Evolutionary conservation across 2,113 vertebrate species (phyloP).

Genomic region (Cephalopterus ornatus): DNA sequence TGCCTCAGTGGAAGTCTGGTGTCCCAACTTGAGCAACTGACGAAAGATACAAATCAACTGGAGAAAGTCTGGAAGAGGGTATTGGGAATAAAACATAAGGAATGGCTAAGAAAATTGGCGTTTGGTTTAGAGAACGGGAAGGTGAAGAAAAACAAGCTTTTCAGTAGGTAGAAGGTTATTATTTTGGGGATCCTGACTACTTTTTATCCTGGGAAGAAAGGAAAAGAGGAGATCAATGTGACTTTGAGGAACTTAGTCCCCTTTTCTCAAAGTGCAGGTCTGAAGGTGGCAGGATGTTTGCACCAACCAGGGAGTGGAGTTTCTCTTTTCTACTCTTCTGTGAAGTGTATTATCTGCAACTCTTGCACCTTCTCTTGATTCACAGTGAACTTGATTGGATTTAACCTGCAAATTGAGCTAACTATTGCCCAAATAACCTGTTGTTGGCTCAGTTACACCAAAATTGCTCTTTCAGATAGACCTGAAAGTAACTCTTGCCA

Average conservation of each 20-base stretch:
- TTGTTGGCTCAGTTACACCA: not conserved
- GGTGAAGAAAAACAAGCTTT: not conserved
- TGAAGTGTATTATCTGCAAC: not conserved
- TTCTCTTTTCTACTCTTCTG: not conserved
- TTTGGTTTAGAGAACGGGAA: not conserved
- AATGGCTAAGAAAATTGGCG: not conserved
- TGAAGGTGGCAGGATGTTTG: not conserved
- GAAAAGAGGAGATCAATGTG: not conserved
- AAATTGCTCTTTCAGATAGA: not conserved
- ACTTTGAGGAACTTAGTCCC: not conserved
- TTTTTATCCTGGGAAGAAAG: not conserved
- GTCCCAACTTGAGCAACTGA: not conserved
- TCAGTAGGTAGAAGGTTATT: not conserved
- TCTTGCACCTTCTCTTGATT: not conserved
- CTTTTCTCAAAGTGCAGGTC: not conserved
- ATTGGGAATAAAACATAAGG: not conserved
- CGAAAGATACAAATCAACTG: not conserved
- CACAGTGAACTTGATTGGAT: not conserved
- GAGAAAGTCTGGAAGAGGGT: not conserved
- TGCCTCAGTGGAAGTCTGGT: not conserved
- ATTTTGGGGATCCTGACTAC: not conserved
- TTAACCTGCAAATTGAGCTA: not conserved
- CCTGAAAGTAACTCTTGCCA: not conserved
- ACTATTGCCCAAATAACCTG: not conserved
- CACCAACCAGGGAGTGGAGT: not conserved